These are phyloP conservation scores for Labeo calbasu DNA, from an alignment of 2,797 vertebrate genomes.

Conservation along the genomic window DNA sequence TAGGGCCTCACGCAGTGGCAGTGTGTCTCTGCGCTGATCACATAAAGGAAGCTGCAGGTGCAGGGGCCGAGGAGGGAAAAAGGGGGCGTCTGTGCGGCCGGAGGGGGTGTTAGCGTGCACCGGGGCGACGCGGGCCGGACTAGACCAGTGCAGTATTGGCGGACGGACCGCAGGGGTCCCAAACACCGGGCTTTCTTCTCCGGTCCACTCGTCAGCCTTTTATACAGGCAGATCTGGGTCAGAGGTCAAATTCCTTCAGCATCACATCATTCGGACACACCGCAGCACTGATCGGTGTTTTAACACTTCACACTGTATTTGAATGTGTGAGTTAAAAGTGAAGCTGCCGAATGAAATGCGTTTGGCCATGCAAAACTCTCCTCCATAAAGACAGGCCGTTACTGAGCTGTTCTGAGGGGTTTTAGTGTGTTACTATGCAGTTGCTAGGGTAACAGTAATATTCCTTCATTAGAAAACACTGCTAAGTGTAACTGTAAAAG, in stretches of 20 bases:
- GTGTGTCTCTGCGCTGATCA: constrained; percentile 42
- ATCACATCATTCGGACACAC: constrained; percentile 42
- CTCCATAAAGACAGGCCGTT: background rate
- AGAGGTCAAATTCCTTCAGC: constrained; percentile 50
- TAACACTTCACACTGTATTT: background rate
- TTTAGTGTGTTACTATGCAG: background rate
- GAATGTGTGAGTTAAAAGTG: background rate
- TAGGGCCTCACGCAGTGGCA: constrained; percentile 41
- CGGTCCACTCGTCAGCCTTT: constrained; percentile 35
- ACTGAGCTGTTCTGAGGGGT: background rate
- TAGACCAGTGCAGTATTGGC: constrained; percentile 24
- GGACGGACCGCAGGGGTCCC: constrained; percentile 23
- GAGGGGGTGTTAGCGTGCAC: constrained; percentile 44
- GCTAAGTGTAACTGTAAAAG: background rate
- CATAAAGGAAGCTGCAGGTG: constrained; percentile 55
- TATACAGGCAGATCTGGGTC: constrained; percentile 48
- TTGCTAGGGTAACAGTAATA: background rate
- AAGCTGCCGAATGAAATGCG: background rate
- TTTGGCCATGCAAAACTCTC: background rate
- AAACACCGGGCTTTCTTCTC: constrained; percentile 46
- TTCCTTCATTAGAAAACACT: background rate
- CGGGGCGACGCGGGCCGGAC: background rate
- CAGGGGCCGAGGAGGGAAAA: constrained; percentile 4
- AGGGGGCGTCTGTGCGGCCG: constrained; percentile 7
- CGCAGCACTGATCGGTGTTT: constrained; percentile 2